phyloP scores from a whole-genome alignment of 2,888 invertebrate species.

The Agrypnus murinus region DNA sequence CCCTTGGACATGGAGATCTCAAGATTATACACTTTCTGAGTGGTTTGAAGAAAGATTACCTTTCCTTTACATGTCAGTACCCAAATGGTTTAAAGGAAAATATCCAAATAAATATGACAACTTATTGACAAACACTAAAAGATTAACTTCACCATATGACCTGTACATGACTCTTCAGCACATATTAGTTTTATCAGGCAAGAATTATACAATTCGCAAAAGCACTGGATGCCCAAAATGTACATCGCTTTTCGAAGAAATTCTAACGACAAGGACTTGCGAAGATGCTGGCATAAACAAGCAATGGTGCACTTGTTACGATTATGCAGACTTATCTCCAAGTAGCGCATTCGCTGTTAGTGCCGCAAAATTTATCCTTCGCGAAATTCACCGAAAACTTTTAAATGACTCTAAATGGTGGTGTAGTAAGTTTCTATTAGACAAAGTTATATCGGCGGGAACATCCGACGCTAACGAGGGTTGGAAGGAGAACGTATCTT shows the following conservation, averaged over 20 bases:
- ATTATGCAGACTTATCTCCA: conserved; percentile 72
- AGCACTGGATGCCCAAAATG: conserved; percentile 79
- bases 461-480: conserved; percentile 49
- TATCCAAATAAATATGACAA: conserved; percentile 75
- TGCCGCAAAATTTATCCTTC: conserved; percentile 74
- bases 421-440: conserved; percentile 65
- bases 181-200: conserved; percentile 74
- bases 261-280: conserved; percentile 78
- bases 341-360: conserved; percentile 73
- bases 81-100: conserved; percentile 75
- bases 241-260: conserved; percentile 76
- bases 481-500: background rate
- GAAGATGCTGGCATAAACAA: conserved; percentile 78
- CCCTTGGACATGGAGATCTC: no score
- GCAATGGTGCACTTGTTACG: conserved; percentile 86
- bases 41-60: conserved; percentile 86
- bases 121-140: conserved; percentile 77
- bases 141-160: conserved; percentile 85
- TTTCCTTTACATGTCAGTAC: conserved; percentile 81
- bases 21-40: conserved; percentile 79
- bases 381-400: conserved; percentile 56
- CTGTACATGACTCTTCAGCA: conserved; percentile 83
- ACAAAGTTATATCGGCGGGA: conserved; percentile 61
- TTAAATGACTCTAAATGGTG: conserved; percentile 49
- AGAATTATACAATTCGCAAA: conserved; percentile 59